Base-by-base conservation (phyloP, 92 coral and sea anemone genomes). In the Phenganax stokvisi region DNA sequence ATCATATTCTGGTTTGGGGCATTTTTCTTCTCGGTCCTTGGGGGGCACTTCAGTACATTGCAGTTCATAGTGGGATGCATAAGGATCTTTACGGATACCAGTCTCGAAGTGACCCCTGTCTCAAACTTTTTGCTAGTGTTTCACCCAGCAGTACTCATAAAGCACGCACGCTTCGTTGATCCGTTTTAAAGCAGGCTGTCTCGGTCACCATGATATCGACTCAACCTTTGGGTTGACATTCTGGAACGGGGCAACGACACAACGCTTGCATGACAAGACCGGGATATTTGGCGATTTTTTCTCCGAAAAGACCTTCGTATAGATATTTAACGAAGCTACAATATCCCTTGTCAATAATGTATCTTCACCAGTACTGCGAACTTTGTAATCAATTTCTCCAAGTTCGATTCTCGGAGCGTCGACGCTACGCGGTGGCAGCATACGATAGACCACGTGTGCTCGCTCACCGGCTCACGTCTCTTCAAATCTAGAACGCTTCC, bases 1-100 rank as follows among this genome's bases (percentile, higher is more conserved):
- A 30, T 2, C 16, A 28, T 68, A 68, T 68, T 68, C 7, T 28
- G 73, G 73, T 28, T 28, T 68, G n/a, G 73, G 73, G 37, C 73
- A 68, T 37, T 30, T 30, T 27, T 68, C 16, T 53, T 37, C 53
- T 10, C 12, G 51, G 16, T 68, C 73, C 47, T 68, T 52, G 52
- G 52, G 15, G 47, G 47, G 47, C 47, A 37, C 47, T 37, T 37
- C 47, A 37, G 1, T 2, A 29, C 16, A 53, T 3, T 37, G 47
- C 25, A 68, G 73, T 68, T 27, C 12, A 37, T 10, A 37, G 53
- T 7, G 13, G 73, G 31, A 27, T 37, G 73, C 73, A 27, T 17
- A 37, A 20, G 73, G 12, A 68, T 68, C 73, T 12, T 68, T 68
- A 13, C 47, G 73, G 52, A 30, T 37, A 30, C 73, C 73, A 3